Base-by-base conservation (phyloP, 2,797 vertebrate species). In the Pseudochirops cupreus region DNA sequence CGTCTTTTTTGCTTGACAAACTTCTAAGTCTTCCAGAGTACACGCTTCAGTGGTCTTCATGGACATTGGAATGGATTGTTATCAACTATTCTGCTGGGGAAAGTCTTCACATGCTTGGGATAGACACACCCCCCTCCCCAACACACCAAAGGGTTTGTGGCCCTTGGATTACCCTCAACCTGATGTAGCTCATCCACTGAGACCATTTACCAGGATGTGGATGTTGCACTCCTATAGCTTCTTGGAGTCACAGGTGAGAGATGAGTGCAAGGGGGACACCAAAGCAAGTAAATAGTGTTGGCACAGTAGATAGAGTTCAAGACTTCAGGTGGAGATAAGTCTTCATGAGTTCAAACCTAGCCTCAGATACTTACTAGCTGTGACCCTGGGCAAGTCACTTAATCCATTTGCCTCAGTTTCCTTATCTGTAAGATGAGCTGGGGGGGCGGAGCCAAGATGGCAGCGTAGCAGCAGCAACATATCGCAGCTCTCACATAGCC, bases 21-120 rank as follows among this genome's bases (percentile, higher is more conserved):
- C 16, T 5, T 74, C n/a, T 21, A 39, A 2, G 16, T 39, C 16
- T 5, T 18, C 1, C 16, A 39, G 2, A 74, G n/a, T 1, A 0
- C 14, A 2, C 39, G 67, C 33, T 74, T 74, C 14, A 74, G 5
- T 18, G 33, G 13, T 18, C n/a, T 39, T 74, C n/a, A 39, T 39
- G 18, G n/a, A 21, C 16, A 21, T 39, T 21, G 16, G 16, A 74
- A 24, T 10, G 11, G 21, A 74, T 74, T 39, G 67, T 74, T 74
- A 6, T 74, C n/a, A 74, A 21, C 67, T n/a, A 74, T 39, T 74
- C 67, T 74, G 1, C n/a, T 21, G 67, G 67, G 11, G n/a, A 74
- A 74, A 39, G 67, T 74, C 33, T 74, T 21, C 67, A n/a, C 33
- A 39, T n/a, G 5, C 18, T 74, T 74, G 18, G 18, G n/a, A 0